Evolutionary conservation across 2,113 vertebrate genomes (phyloP), one percentile per base, ranked within the genome.

Genomic region (Caloenas nicobarica): DNA sequence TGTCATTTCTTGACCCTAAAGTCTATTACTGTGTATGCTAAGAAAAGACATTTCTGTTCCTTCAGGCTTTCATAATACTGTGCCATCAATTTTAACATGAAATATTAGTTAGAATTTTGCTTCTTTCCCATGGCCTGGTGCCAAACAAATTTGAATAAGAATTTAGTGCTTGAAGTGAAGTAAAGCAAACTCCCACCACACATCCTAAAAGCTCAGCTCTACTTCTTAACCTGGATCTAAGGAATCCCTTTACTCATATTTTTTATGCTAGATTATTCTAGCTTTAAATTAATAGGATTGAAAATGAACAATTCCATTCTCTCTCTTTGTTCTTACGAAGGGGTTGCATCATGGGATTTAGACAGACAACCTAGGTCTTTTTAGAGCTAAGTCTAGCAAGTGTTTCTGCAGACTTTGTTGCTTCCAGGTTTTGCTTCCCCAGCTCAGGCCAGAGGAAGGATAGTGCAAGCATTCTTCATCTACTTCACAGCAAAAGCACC

Each of bases 51-150:
- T 97, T 95, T 96, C 85, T 86, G 29, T 89, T 95, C 95, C 91
- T 96, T 31, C 38, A 86, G 89, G 73, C 76, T 95, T 94, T 96
- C 88, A 74, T 58, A 95, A 93, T n/a, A 77, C 79, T 88, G 62
- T 86, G 38, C 29, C 84, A 97, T 96, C 93, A 96, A 97, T 97
- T 97, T 97, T 95, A 96, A 93, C 84, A 89, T 95, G 97, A 91
- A 92, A 94, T 95, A 77, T 97, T 97, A 96, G 93, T 93, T 97
- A 96, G 87, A 78, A 95, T 95, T 97, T 97, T 97, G 53, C 38
- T 86, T 94, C 46, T 85, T 86, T 87, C 57, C 23, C 69, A 69
- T 89, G 92, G 70, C 56, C 89, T 89, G 66, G 68, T 96, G 95
- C 74, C 89, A 95, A 91, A 95, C 81, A 38, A 91, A 85, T 88